These are phyloP conservation scores for Anoplolepis gracilipes DNA, from an alignment of 1,140 invertebrate genomes.

Conservation along the genomic window DNA sequence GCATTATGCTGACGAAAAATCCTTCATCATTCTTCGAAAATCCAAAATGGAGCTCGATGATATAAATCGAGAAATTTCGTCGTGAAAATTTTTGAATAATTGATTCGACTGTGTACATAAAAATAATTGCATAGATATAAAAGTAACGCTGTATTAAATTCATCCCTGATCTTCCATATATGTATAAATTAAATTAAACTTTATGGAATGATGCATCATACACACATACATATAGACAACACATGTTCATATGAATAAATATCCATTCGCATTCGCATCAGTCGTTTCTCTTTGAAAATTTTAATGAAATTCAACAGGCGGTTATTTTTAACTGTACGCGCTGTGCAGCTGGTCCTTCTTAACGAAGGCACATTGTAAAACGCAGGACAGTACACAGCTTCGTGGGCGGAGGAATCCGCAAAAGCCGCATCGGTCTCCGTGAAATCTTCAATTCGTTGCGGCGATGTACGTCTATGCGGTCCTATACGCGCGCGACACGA, in stretches of 20 bases:
- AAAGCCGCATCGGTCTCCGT: constrained; percentile 84
- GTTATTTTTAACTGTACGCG: constrained; percentile 64
- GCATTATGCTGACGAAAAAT: not conserved
- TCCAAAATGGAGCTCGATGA: not conserved
- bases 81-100: not conserved
- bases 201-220: too few species aligned
- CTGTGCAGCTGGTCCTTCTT: constrained; percentile 80
- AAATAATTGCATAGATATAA: too few species aligned
- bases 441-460: constrained; percentile 84
- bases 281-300: constrained; percentile 25
- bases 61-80: not conserved
- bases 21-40: not conserved
- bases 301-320: constrained; percentile 65
- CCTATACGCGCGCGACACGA: constrained; percentile 72
- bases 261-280: not conserved
- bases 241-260: not conserved
- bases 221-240: not conserved
- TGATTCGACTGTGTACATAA: not conserved
- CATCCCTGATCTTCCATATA: too few species aligned
- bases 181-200: too few species aligned
- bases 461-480: constrained; percentile 79
- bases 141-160: too few species aligned
- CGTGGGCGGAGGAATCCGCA: constrained; percentile 84
- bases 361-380: constrained; percentile 85
- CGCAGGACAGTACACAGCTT: constrained; percentile 75